These are phyloP conservation scores for Cordilura impudica DNA, from an alignment of 2,888 invertebrate genomes.

Conservation along the genomic window DNA sequence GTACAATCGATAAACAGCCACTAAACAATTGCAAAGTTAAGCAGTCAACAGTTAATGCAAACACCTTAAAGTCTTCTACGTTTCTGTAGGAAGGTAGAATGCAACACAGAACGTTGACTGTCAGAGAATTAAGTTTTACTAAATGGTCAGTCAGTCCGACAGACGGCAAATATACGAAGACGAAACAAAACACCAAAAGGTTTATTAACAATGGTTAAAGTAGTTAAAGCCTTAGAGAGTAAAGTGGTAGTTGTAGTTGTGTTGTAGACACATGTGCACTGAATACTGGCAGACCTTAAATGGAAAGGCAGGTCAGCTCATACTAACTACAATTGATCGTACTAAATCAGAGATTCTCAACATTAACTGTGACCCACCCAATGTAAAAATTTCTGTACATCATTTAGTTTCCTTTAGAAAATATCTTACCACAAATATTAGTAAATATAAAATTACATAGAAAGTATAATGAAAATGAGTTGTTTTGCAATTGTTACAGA, in stretches of 20 bases:
- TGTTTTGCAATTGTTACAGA: too few relatives aligned
- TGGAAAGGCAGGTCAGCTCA: constrained; percentile 41
- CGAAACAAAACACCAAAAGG: background rate
- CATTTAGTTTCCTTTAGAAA: too few relatives aligned
- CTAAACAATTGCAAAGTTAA: constrained; percentile 35
- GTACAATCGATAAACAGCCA: constrained; percentile 5
- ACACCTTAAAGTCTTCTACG: constrained; percentile 43
- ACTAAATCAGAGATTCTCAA: too few relatives aligned
- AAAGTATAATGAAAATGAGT: too few relatives aligned
- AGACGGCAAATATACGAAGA: background rate
- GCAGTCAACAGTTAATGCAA: constrained; percentile 48
- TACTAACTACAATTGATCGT: constrained; percentile 26
- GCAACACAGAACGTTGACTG: constrained; percentile 1
- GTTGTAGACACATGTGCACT: constrained; percentile 39
- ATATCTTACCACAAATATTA: too few relatives aligned
- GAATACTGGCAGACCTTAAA: constrained; percentile 47
- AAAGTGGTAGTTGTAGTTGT: constrained; percentile 26
- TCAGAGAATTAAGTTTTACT: constrained; percentile 52
- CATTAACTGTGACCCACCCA: too few relatives aligned
- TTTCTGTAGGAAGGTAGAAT: background rate
- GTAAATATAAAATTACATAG: too few relatives aligned
- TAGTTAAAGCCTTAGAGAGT: constrained; percentile 41
- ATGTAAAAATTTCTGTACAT: too few relatives aligned
- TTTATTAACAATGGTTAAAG: constrained; percentile 53
- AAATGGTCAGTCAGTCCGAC: constrained; percentile 39